Evolutionary conservation across 2,888 invertebrate species (phyloP).

Genomic region (Rhaphigaster nebulosa): DNA sequence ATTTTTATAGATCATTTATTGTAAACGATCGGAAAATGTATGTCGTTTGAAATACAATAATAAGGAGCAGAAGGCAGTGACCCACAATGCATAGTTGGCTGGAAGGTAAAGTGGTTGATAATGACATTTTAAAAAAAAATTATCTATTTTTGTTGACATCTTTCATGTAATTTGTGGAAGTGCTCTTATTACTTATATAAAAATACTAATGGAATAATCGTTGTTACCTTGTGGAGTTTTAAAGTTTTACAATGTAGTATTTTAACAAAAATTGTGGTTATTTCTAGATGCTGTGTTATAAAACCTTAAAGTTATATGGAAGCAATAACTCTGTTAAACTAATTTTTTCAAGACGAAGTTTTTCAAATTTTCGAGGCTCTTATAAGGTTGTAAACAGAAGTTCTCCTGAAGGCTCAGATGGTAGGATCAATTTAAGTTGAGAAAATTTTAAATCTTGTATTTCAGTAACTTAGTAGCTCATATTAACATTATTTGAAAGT

Average conservation of each 20-base stretch:
- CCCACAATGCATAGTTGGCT: conserved; percentile 46
- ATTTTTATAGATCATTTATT: conserved; percentile 33
- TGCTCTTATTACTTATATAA: neutral
- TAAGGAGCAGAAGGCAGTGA: conserved; percentile 52
- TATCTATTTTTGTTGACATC: neutral
- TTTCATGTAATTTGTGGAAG: neutral
- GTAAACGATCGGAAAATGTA: conserved; percentile 17
- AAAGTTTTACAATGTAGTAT: neutral
- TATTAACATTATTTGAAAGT: neutral
- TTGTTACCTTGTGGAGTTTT: neutral
- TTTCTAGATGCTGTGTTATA: conserved; percentile 58
- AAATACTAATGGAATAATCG: neutral
- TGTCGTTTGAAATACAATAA: conserved; percentile 10
- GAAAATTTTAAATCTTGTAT: neutral
- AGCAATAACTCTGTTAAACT: conserved; percentile 26
- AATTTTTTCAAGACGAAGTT: conserved; percentile 63
- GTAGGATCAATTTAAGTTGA: conserved; percentile 32
- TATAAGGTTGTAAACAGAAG: conserved; percentile 65
- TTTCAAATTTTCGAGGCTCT: conserved; percentile 64
- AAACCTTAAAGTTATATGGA: conserved; percentile 47
- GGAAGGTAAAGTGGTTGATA: conserved; percentile 55
- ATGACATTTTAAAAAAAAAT: neutral
- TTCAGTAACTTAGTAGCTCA: too few relatives aligned
- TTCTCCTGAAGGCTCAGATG: conserved; percentile 62
- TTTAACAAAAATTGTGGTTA: neutral